These are phyloP conservation scores for Nesometra sesokonis DNA, from an alignment of 35 echinoderm and acorn worm species.

Conservation along the genomic window DNA sequence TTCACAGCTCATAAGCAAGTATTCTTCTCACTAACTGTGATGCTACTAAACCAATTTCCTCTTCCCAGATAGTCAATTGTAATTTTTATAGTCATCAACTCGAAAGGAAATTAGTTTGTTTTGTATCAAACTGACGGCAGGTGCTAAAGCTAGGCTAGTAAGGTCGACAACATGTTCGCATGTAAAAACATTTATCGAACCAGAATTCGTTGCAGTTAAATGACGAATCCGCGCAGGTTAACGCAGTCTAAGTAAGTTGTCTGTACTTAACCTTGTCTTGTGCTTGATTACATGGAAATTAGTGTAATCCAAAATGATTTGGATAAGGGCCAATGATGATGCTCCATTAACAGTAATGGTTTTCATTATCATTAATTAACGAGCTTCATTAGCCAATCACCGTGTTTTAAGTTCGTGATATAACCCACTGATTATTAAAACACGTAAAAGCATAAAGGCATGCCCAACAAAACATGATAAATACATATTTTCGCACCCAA, in stretches of 20 bases:
- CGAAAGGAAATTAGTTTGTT: neutral
- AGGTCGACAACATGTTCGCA: neutral
- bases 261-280: neutral
- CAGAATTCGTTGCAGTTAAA: neutral
- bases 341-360: neutral
- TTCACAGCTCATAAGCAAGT: neutral
- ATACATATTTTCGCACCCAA: no score
- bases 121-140: neutral
- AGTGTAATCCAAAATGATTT: neutral
- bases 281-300: neutral
- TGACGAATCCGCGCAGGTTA: neutral
- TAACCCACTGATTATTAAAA: no score
- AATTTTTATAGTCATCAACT: neutral
- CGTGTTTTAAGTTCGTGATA: no score
- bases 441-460: no score
- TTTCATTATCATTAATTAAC: neutral
- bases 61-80: neutral
- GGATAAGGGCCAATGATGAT: neutral
- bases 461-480: no score
- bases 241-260: neutral
- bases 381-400: no score
- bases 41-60: neutral
- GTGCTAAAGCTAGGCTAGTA: neutral
- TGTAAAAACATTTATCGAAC: constrained; percentile 1
- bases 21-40: neutral